Percentiles rank a stretch among this genome's conserved stretches.
Conservation (phyloP, 2,888 invertebrate genomes). For the Drosophila kambysellisi region DNA sequence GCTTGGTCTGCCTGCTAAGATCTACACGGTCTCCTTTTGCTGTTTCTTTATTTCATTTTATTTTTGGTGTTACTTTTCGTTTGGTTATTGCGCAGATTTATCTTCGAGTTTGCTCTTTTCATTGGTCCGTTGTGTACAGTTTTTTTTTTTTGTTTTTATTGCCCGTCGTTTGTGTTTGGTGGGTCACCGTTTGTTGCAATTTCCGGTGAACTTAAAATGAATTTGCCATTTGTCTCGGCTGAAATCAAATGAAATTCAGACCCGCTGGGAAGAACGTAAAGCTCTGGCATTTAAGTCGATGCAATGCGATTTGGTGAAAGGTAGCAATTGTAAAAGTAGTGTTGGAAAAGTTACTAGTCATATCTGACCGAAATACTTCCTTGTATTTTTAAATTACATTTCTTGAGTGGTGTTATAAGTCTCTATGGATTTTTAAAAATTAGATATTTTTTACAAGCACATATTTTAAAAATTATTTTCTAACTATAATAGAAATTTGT, state of each 20-base stretch:
- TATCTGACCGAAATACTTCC: neutral
- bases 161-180: slow-evolving; percentile 25
- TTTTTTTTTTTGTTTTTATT: slow-evolving; percentile 29
- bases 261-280: slow-evolving; percentile 12
- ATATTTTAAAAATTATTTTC: neutral
- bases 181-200: slow-evolving; percentile 41
- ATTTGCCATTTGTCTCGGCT: slow-evolving; percentile 43
- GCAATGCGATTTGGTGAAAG: neutral
- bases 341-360: neutral
- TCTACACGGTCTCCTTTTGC: slow-evolving; percentile 49
- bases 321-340: neutral
- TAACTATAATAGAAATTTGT: neutral
- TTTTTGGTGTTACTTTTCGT: slow-evolving; percentile 62
- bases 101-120: slow-evolving; percentile 44
- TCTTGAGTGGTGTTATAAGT: neutral
- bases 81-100: slow-evolving; percentile 62
- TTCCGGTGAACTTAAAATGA: slow-evolving; percentile 41
- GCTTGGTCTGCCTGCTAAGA: slow-evolving; percentile 26
- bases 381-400: neutral
- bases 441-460: neutral
- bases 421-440: neutral
- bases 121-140: slow-evolving; percentile 47
- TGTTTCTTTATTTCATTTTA: slow-evolving; percentile 25
- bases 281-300: slow-evolving; percentile 38
- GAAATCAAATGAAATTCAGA: slow-evolving; percentile 29